Conservation (phyloP, 1,140 invertebrate genomes). For the Diploscapter pachys region DNA sequence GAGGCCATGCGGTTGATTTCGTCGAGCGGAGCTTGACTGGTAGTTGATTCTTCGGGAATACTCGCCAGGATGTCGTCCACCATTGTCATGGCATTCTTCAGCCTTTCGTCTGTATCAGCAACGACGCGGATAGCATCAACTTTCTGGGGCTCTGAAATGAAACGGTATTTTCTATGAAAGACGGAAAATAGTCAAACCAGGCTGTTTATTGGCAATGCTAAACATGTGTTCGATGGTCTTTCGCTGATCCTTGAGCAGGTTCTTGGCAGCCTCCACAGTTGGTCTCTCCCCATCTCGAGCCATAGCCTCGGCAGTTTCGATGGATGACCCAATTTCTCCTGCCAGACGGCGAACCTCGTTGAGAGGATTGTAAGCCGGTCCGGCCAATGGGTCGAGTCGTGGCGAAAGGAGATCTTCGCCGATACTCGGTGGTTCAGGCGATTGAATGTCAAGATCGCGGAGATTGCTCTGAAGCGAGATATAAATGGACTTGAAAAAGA, state of each 20-base stretch:
- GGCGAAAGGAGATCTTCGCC: neutral
- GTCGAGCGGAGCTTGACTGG: slow-evolving; percentile 1
- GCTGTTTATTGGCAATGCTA: neutral
- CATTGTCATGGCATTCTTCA: slow-evolving; percentile 11
- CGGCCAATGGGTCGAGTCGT: neutral
- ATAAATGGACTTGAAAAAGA: neutral
- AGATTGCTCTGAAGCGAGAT: slow-evolving; percentile 11
- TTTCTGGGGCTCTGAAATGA: slow-evolving; percentile 7
- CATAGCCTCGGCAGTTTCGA: slow-evolving; percentile 4
- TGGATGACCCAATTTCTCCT: neutral
- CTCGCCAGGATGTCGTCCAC: neutral
- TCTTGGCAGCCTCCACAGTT: slow-evolving; percentile 6
- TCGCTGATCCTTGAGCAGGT: neutral
- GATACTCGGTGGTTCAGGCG: slow-evolving; percentile 12
- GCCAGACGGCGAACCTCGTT: neutral
- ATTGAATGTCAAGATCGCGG: slow-evolving; percentile 4
- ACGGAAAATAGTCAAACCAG: neutral
- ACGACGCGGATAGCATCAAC: neutral
- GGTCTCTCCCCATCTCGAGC: slow-evolving; percentile 1
- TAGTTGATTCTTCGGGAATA: neutral
- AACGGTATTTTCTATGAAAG: neutral
- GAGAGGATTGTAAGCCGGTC: neutral
- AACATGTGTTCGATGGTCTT: slow-evolving; percentile 7
- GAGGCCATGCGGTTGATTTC: slow-evolving; percentile 1
- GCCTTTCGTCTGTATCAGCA: slow-evolving; percentile 1